Evolutionary conservation across 2,888 invertebrate species (phyloP), one percentile per base, ranked within the genome.

Genomic region (Oscheius sp.): DNA sequence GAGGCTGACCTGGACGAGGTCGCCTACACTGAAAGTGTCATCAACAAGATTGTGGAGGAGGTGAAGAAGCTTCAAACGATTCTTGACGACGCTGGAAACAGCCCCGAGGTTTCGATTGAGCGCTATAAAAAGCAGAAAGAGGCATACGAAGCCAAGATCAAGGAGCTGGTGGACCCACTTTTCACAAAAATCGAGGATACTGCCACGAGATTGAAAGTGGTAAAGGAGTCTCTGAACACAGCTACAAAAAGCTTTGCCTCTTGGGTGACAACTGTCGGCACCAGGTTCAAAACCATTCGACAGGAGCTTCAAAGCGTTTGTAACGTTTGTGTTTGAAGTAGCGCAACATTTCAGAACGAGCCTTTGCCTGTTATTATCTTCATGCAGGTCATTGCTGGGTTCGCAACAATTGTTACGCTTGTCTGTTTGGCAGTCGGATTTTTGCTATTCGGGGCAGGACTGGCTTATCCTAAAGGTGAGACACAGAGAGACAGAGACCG

Each of bases 391-490:
- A 33, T 63, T n/a, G 63, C 48, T 7, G 63, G 21, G 7, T 4
- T 63, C 29, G 11, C 63, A 4, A 32, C 48, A 10, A 7, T 63
- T n/a, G 9, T 48, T 5, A 32, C 63, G 4, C 21, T 63, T n/a
- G 47, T 10, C 10, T 11, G 13, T 21, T 21, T 63, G 13, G 33
- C 10, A 3, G 4, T 63, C 29, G 63, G 63, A n/a, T 63, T 63
- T 21, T 29, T 63, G 11, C 10, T n/a, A 1, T 47, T 63, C 2
- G 50, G 47, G 2, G 63, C 29, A 3, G 63, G 63, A 29, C 32
- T 63, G 48, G 48, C 50, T 48, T 63, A 48, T 29, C 47, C 63
- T 32, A 60, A 60, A 60, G 60, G 60, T 42, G 1, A 2, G 10
- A 37, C n/a, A 2, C 60, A 35, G 21, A 21, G 21, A 21, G 21